Base-by-base conservation (phyloP, 2,113 vertebrate genomes). In the Ageneiosus marmoratus region DNA sequence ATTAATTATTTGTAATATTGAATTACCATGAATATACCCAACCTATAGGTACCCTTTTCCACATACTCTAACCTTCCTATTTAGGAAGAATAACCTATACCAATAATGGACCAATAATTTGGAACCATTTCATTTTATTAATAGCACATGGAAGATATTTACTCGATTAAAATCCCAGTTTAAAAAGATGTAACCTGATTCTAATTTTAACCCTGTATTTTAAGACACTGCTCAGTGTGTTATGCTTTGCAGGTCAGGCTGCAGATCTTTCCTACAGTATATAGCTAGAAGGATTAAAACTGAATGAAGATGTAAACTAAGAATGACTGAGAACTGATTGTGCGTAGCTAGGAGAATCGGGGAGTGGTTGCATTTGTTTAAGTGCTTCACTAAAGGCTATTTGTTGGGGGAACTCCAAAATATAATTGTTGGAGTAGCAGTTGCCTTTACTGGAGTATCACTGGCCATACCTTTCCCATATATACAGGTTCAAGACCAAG, bases 331-430 rank as follows among this genome's bases (percentile, higher is more conserved):
- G 87, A 88, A 88, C 91, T 88, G 93, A 94, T 94, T 94, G 93
- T 94, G 92, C 92, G 89, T 86, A 93, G 93, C 93, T 90, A 90
- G 83, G 18, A 85, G 87, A 60, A 63, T 48, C 78, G 67, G 87
- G 89, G 82, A 88, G 86, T 41, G 20, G 80, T 63, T 44, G 27
- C 75, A 79, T 82, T 84, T 80, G 81, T 53, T 82, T 93, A 93
- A 93, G 92, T 93, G 91, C 91, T 92, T 87, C 84, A 90, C 89
- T 90, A 89, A 92, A 93, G 90, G 90, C 88, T 88, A 89, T 89
- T 88, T 88, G 92, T 91, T 90, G 90, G 91, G 90, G 90, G 84
- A 41, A 84, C 80, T 88, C 87, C 90, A 88, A 91, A 89, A 91
- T 90, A 87, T 89, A 90, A 91, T 91, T 55, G 89, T 86, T 75